Base-by-base conservation (phyloP, 1,140 invertebrate species). In the Lucilia cuprina region DNA sequence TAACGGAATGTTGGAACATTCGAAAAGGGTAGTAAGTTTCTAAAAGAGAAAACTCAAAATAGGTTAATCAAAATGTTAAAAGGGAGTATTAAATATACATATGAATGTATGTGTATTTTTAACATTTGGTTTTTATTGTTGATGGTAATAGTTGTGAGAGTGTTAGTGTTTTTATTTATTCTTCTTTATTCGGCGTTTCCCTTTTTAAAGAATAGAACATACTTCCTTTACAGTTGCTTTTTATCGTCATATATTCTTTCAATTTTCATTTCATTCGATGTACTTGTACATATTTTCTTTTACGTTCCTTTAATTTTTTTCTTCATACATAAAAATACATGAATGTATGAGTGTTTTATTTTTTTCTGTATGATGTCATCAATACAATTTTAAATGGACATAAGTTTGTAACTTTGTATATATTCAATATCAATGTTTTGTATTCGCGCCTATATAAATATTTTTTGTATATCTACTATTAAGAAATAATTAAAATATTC, bases 361-460 rank as follows among this genome's bases (percentile, higher is more conserved):
- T 14, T 80, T 49, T 49, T 34, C 19, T 49, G 41, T 80, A 80
- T 80, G 77, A 80, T 80, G 77, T 80, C 77, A 80, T 80, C 77
- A 80, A 80, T 49, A 80, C 25, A 21, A 70, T 12, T 70, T 9
- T 8, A 70, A 55, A 55, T 55, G 50, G 50, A 55, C 50, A 55
- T 17, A 5, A 12, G 50, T 55, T 55, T 55, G 12, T 55, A 55
- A 75, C 12, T 34, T 77, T 77, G 34, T 77, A n/a, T 77, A n/a
- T n/a, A 17, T n/a, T 8, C 10, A 41, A 10, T 41, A 41, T 41
- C 41, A 41, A 10, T 41, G 41, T 41, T 8, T 41, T 10, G 7
- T 41, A 41, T 41, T 41, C 41, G 41, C 41, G 41, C 41, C 41
- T 41, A 41, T 41, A 41, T 41, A 41, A 41, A 41, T 41, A 41